phyloP scores from a whole-genome alignment of 2,797 vertebrate genomes.

The Lepus oiostolus region DNA sequence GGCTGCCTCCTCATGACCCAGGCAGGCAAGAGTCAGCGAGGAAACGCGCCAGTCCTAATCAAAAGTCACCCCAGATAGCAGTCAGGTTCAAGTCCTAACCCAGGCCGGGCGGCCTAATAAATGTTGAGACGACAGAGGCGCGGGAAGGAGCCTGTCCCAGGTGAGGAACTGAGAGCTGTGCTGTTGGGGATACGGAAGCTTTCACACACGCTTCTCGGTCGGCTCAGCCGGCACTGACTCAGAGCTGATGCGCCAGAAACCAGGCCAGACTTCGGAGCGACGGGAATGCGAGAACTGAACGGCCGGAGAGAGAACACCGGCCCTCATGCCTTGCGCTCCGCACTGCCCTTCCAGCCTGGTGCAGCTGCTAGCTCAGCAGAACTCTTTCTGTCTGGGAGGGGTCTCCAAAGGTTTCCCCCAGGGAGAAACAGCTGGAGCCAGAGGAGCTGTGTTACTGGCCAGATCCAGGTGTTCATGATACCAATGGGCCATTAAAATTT shows the following conservation, averaged over 20 bases:
- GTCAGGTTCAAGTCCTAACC: slow-evolving; percentile 69
- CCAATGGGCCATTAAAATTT: no score
- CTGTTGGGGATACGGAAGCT: slow-evolving; percentile 17
- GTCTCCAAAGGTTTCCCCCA: background rate
- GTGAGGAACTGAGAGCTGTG: background rate
- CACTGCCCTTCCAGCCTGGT: slow-evolving; percentile 79
- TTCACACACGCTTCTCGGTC: background rate
- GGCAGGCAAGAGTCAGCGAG: slow-evolving; percentile 60
- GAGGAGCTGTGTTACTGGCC: background rate
- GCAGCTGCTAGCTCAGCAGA: accelerated
- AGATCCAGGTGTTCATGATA: background rate
- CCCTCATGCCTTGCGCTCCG: slow-evolving; percentile 83
- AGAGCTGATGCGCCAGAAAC: background rate
- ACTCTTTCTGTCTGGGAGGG: background rate
- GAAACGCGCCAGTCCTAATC: slow-evolving; percentile 61
- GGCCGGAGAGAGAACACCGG: slow-evolving; percentile 81
- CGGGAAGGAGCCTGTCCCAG: slow-evolving; percentile 47
- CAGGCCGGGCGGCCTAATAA: background rate
- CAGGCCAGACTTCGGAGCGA: no score
- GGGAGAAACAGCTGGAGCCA: background rate
- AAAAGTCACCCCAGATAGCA: slow-evolving; percentile 64
- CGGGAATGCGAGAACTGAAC: background rate
- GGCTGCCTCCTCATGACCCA: slow-evolving; percentile 66
- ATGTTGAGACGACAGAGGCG: background rate
- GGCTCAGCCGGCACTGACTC: background rate